Conservation (phyloP, 1,140 invertebrate species). For the Tetramorium parvispinum region DNA sequence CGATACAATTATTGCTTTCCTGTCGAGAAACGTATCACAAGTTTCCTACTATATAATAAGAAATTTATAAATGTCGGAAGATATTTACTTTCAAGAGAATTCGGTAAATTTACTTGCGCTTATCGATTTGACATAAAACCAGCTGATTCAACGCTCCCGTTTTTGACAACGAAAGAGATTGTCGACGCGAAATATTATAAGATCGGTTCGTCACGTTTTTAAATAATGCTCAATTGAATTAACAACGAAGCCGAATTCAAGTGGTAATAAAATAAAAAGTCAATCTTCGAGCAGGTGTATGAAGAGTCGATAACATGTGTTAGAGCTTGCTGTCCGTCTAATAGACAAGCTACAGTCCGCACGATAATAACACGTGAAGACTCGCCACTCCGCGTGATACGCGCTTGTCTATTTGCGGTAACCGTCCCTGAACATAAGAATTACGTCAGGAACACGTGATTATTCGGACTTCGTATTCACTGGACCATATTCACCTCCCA, state of each 20-base stretch:
- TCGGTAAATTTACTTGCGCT: background rate
- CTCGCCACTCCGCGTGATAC: conserved; percentile 25
- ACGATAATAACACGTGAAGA: conserved; percentile 50
- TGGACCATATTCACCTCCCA: conserved; percentile 72
- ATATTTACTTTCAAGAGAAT: background rate
- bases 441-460: conserved; percentile 66
- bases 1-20: background rate
- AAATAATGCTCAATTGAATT: background rate
- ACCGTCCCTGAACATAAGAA: conserved; percentile 65
- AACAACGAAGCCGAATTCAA: background rate
- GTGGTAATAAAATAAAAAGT: background rate
- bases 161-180: background rate
- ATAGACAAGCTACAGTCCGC: background rate
- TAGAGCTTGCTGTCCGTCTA: background rate
- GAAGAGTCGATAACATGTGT: background rate
- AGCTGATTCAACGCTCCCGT: background rate
- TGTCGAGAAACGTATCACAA: background rate
- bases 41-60: background rate
- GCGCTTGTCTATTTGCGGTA: conserved; percentile 69
- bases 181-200: background rate
- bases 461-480: conserved; percentile 61
- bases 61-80: background rate
- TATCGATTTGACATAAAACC: background rate
- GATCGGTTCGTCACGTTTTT: background rate
- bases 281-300: background rate